Conservation (phyloP, 2,113 vertebrate genomes). For the Neotoma lepida region DNA sequence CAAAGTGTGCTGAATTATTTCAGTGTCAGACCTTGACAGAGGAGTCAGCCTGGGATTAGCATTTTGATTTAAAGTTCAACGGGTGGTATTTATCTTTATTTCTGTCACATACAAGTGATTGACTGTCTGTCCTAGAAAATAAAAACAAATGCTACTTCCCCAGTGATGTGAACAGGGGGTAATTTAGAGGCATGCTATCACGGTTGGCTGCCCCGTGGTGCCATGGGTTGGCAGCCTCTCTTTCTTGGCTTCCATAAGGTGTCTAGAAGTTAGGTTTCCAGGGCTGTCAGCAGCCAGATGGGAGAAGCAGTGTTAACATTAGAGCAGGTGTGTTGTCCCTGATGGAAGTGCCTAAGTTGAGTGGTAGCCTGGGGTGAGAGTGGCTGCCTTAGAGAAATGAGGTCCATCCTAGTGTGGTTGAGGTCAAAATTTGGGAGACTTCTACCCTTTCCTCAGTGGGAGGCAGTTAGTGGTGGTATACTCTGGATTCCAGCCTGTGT, state of each 20-base stretch:
- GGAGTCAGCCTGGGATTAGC: constrained; percentile 71
- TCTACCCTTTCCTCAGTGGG: background rate
- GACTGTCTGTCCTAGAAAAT: constrained; percentile 76
- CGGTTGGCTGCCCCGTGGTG: background rate
- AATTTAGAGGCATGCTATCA: constrained; percentile 56
- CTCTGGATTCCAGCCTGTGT: background rate
- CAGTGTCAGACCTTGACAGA: constrained; percentile 70
- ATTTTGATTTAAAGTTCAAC: constrained; percentile 74
- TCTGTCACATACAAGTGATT: constrained; percentile 74
- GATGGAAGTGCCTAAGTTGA: background rate
- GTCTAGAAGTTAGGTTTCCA: constrained; percentile 14
- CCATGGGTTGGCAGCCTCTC: constrained; percentile 52
- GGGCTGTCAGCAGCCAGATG: constrained; percentile 32
- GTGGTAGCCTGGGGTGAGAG: background rate
- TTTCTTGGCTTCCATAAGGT: constrained; percentile 36
- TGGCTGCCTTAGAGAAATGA: background rate
- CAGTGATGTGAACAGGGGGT: constrained; percentile 70
- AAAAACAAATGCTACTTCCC: constrained; percentile 75
- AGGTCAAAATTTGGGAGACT: background rate
- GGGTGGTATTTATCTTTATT: constrained; percentile 77
- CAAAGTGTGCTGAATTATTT: constrained; percentile 73
- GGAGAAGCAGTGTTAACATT: background rate
- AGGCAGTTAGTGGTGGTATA: background rate
- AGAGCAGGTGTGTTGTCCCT: background rate
- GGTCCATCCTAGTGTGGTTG: background rate